Percentiles rank a stretch among this genome's conserved stretches.
Evolutionary conservation across 30 jellyfish, hydroid and myxozoan genomes (phyloP).

Genomic region (Cassiopea andromeda): DNA sequence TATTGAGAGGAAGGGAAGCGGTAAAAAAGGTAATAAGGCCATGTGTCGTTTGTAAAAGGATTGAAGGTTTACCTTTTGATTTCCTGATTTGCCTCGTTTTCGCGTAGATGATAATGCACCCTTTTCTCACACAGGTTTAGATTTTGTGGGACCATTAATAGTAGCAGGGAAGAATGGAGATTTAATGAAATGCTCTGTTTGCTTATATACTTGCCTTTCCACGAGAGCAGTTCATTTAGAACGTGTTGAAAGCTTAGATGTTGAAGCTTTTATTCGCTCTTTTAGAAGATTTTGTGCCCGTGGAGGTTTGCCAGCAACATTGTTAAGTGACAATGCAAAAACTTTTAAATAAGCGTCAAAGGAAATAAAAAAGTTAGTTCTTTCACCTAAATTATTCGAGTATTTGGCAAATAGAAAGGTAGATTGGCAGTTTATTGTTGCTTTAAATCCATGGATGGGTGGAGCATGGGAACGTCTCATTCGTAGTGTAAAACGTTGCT

Average conservation of each 20-base stretch:
- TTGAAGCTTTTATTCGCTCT: constrained; percentile 46
- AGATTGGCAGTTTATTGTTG: constrained; percentile 21
- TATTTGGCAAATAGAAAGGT: neutral
- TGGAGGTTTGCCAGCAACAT: constrained; percentile 52
- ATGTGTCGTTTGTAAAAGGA: constrained; percentile 23
- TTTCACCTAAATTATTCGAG: constrained; percentile 19
- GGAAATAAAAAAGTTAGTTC: constrained; percentile 9
- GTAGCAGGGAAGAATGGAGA: constrained; percentile 10
- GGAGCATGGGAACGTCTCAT: constrained; percentile 60
- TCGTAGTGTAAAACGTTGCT: constrained; percentile 38
- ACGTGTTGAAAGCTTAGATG: constrained; percentile 38
- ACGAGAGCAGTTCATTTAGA: constrained; percentile 64
- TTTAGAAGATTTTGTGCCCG: constrained; percentile 53
- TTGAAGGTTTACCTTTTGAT: constrained; percentile 19
- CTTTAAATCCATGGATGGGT: constrained; percentile 21
- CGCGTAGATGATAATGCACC: constrained; percentile 76
- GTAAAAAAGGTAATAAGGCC: constrained; percentile 42
- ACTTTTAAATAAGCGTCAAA: constrained; percentile 15
- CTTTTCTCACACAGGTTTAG: constrained; percentile 37
- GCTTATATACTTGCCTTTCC: constrained; percentile 53
- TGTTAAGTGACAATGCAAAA: constrained; percentile 55
- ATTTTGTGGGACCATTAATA: constrained; percentile 51
- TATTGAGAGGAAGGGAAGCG: constrained; percentile 48
- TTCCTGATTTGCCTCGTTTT: constrained; percentile 41
- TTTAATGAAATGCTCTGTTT: constrained; percentile 22